Base-by-base conservation (phyloP, 1,140 invertebrate genomes). In the Drosophila nannoptera region DNA sequence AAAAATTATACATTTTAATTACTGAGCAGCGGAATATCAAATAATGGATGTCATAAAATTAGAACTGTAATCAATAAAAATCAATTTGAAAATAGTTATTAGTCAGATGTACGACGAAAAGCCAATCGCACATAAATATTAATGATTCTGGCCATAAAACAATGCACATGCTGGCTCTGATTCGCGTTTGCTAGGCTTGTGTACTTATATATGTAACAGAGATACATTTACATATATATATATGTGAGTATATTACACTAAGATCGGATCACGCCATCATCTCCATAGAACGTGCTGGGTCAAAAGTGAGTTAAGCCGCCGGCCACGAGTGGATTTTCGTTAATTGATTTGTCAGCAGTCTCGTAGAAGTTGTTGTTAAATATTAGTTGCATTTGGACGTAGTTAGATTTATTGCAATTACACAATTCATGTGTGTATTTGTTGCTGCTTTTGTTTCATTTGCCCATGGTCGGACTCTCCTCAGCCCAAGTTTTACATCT, bases 341-440 rank as follows among this genome's bases (percentile, higher is more conserved):
- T 68, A 68, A 68, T 68, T 68, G 56, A 61, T 54, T 68, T 68
- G 52, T 42, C 22, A 9, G 40, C 50, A 14, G 12, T 22, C 22
- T 22, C 22, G 8, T 12, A 11, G 29, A 33, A 56, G 58, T 62
- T 68, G 12, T 33, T 46, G 40, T 36, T 38, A 48, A 55, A 64
- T 36, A 55, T 46, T 42, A 32, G 33, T n/a, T 48, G 61, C 49
- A 33, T 35, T 45, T 9, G 36, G 53, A 14, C 40, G 46, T 3
- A 16, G 36, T 32, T 16, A 4, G 45, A 46, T n/a, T 40, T 61
- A 40, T 42, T 32, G 40, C 31, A 35, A 38, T 32, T 7, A 8
- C 12, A 33, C n/a, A 22, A 35, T 33, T 14, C 8, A n/a, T 4
- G 14, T 4, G 32, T 14, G 3, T 22, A 22, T 22, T 22, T 22